Percentiles rank a stretch among this genome's conserved stretches.
These are phyloP conservation scores for Picathartes gymnocephalus DNA, from an alignment of 2,113 vertebrate species.

Conservation along the genomic window DNA sequence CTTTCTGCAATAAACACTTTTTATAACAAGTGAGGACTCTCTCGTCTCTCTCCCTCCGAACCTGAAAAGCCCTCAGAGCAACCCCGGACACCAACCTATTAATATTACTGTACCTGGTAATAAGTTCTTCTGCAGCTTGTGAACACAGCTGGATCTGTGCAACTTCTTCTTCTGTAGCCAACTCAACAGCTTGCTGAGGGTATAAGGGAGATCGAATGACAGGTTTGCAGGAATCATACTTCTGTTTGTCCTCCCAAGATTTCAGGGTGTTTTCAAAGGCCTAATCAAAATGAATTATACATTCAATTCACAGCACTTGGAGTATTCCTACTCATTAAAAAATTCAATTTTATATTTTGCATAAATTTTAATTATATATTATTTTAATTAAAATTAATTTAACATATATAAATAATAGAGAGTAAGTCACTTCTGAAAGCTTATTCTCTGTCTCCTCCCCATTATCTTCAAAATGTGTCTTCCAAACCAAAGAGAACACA, in stretches of 20 bases:
- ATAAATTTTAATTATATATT: background rate
- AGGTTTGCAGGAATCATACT: conserved; percentile 85
- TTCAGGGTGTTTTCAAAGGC: conserved; percentile 97
- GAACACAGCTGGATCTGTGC: conserved; percentile 87
- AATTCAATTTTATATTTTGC: background rate
- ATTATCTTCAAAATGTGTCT: background rate
- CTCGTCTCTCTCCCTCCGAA: no score
- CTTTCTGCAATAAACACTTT: no score
- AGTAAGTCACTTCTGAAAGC: background rate
- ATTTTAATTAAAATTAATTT: background rate
- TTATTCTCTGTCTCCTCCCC: background rate
- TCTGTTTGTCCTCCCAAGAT: conserved; percentile 98
- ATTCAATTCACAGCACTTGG: background rate
- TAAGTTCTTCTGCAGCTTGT: conserved; percentile 91
- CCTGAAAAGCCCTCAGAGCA: no score
- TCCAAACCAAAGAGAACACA: background rate
- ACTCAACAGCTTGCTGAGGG: conserved; percentile 87
- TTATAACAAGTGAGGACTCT: no score
- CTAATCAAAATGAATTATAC: conserved; percentile 63
- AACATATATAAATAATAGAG: background rate
- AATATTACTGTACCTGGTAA: conserved; percentile 80
- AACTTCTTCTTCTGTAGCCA: conserved; percentile 89
- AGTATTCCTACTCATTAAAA: background rate
- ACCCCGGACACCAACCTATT: no score
- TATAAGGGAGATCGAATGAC: conserved; percentile 89